phyloP scores from a whole-genome alignment of 2,113 vertebrate genomes.

The Burhinus bistriatus region DNA sequence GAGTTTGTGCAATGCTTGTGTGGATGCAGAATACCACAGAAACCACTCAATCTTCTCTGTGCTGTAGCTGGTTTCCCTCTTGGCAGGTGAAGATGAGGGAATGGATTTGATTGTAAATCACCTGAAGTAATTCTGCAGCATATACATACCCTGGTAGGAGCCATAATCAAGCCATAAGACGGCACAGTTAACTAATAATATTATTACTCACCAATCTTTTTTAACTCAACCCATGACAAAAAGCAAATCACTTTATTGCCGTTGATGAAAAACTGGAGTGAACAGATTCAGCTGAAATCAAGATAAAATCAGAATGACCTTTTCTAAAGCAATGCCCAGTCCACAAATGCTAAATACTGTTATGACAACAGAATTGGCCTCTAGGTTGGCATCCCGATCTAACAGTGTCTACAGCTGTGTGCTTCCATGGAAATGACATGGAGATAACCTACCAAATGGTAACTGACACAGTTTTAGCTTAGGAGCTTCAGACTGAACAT shows the following conservation, averaged over 20 bases:
- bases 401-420: neutral
- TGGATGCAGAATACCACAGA: neutral
- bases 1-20: neutral
- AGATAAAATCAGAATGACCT: neutral
- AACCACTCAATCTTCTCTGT: neutral
- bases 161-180: neutral
- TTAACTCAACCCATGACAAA: neutral
- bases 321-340: neutral
- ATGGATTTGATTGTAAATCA: neutral
- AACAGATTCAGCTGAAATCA: neutral
- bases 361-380: neutral
- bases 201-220: neutral
- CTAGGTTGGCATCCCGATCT: neutral
- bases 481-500: neutral
- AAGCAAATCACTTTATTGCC: neutral
- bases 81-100: neutral
- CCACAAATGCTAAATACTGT: neutral
- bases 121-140: neutral
- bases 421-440: neutral
- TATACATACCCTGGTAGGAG: neutral
- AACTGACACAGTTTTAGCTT: neutral
- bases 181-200: neutral
- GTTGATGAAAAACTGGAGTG: neutral
- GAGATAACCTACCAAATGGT: neutral
- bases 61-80: neutral